These are phyloP conservation scores for Thaumetopoea pityocampa DNA, from an alignment of 1,140 invertebrate species.

Conservation along the genomic window DNA sequence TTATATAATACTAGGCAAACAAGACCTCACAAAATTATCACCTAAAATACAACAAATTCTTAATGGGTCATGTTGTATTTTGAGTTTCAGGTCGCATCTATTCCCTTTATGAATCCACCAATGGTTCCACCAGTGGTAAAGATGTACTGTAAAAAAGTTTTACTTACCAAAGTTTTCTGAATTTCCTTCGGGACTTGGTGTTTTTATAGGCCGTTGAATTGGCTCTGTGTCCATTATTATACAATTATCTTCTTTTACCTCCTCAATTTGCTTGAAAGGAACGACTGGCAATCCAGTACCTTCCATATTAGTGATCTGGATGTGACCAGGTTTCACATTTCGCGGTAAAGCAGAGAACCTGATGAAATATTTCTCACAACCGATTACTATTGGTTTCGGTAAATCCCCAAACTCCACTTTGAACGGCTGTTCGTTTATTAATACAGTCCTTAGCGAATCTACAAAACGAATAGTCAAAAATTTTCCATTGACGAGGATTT, in stretches of 20 bases:
- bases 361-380: constrained; percentile 88
- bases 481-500: constrained; percentile 84
- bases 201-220: constrained; percentile 26
- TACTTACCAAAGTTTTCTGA: constrained; percentile 55
- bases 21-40: too few species aligned
- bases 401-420: constrained; percentile 93
- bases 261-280: constrained; percentile 4
- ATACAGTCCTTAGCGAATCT: constrained; percentile 83
- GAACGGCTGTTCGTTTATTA: constrained; percentile 91
- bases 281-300: constrained; percentile 29
- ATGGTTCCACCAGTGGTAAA: too few species aligned
- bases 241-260: constrained; percentile 15
- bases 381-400: constrained; percentile 90
- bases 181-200: constrained; percentile 47
- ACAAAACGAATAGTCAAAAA: constrained; percentile 88
- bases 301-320: constrained; percentile 83
- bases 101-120: too few species aligned
- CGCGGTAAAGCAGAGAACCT: constrained; percentile 85
- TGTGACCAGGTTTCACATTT: constrained; percentile 81
- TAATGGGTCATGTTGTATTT: too few species aligned
- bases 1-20: too few species aligned
- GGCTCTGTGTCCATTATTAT: constrained; percentile 37
- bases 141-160: too few species aligned
- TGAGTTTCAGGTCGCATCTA: too few species aligned
- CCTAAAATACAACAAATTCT: too few species aligned